These are phyloP conservation scores for Ferdinandea cuprea DNA, from an alignment of 2,888 invertebrate species.

Conservation along the genomic window DNA sequence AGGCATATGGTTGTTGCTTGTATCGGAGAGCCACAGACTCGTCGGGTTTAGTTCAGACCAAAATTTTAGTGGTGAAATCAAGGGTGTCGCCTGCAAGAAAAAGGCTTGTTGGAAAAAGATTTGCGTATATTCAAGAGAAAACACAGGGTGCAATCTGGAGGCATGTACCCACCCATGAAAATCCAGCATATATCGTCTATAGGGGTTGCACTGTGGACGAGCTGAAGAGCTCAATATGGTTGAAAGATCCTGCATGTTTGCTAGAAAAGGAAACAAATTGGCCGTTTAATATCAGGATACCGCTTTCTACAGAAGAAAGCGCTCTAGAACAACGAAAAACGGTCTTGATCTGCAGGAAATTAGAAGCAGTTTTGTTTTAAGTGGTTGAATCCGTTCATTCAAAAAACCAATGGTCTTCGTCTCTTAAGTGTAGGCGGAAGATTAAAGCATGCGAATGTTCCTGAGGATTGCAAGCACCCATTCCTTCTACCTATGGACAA, in stretches of 20 bases:
- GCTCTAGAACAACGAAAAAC: not conserved
- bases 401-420: too few relatives aligned
- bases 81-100: constrained; percentile 63
- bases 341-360: not conserved
- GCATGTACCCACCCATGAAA: constrained; percentile 28
- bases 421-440: too few relatives aligned
- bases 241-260: not conserved
- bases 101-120: constrained; percentile 62
- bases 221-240: not conserved
- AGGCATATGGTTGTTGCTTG: constrained; percentile 53
- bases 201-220: constrained; percentile 3
- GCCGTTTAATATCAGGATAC: not conserved
- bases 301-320: not conserved
- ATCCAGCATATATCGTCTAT: not conserved
- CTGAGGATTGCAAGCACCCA: too few relatives aligned
- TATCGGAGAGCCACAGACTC: constrained; percentile 10
- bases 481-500: too few relatives aligned
- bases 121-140: constrained; percentile 48
- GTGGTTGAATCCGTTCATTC: too few relatives aligned
- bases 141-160: constrained; percentile 35
- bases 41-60: not conserved
- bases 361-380: not conserved
- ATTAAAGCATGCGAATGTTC: too few relatives aligned
- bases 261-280: not conserved
- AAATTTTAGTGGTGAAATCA: constrained; percentile 62